phyloP scores from a whole-genome alignment of 2,113 vertebrate species.

The Haemorhous mexicanus region DNA sequence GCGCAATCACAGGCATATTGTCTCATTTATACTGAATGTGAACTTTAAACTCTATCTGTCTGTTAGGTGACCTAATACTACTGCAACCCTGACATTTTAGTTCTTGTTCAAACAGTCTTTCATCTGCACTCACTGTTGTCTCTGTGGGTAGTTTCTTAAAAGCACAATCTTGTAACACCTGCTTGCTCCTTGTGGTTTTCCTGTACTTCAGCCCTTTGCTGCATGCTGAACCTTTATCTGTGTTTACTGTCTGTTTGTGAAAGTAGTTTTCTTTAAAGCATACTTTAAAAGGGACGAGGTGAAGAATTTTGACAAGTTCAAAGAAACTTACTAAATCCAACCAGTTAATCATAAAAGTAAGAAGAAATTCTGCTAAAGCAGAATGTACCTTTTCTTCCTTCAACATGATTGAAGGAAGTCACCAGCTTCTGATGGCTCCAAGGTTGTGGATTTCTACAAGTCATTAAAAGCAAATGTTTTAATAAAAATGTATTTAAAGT shows the following conservation, averaged over 20 bases:
- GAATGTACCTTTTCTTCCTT: slow-evolving; percentile 18
- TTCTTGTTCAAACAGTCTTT: background rate
- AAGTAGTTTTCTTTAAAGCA: slow-evolving; percentile 29
- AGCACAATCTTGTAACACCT: background rate
- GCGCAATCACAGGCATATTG: background rate
- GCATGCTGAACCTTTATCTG: slow-evolving; percentile 28
- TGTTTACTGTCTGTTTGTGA: background rate
- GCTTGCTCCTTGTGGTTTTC: background rate
- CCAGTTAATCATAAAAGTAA: background rate
- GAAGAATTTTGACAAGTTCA: slow-evolving; percentile 23
- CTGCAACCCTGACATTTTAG: background rate
- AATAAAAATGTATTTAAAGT: slow-evolving; percentile 63
- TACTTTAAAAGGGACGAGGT: background rate
- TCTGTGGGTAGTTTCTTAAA: background rate
- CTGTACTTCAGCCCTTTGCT: slow-evolving; percentile 2
- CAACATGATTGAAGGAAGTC: background rate
- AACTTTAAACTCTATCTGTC: background rate
- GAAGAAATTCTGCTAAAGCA: slow-evolving; percentile 9
- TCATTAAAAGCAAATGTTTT: slow-evolving; percentile 62
- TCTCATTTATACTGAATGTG: background rate
- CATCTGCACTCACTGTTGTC: background rate
- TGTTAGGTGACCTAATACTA: background rate
- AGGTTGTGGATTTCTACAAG: slow-evolving; percentile 56
- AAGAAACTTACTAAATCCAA: slow-evolving; percentile 27
- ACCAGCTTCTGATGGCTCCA: slow-evolving; percentile 19